Base-by-base conservation (phyloP, 1,140 invertebrate species). In the Amphibalanus amphitrite region DNA sequence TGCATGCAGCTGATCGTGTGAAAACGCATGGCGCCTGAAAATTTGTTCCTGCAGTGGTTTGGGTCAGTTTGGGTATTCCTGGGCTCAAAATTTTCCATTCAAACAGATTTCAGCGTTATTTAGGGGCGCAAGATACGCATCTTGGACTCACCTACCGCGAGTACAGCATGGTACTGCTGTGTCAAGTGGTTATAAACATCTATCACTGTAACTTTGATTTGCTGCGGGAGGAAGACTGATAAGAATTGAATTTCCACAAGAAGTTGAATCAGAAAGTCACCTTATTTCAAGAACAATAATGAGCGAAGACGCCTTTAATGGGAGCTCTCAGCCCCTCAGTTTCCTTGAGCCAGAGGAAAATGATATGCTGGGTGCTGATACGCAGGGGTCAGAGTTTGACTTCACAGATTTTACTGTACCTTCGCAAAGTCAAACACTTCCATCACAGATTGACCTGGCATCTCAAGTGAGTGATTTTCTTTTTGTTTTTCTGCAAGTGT, bases 341-440 rank as follows among this genome's bases (percentile, higher is more conserved):
- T 97, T 97, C 83, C 84, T 96, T 77, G 93, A 97, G 79, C 92
- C 92, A 29, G 94, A 97, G 82, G 93, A 95, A 79, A 76, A 77
- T 28, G 93, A 95, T 82, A 85, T 95, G 76, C 88, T 97, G 72
- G 83, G 83, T 64, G 93, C 91, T 73, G 91, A 97, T 80, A 97
- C 95, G 65, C 95, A 97, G 81, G 93, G 92, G 70, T 92, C 92
- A 28, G 92, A 96, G 78, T 97, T 93, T 79, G 93, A 96, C 80
- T 97, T 95, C 79, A 93, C 90, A 29, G 94, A 97, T 82, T 96
- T 96, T 78, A 95, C 93, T 13, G 76, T 84, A 38, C 82, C 82
- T 59, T 82, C 82, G 25, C 83, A 84, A 76, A 83, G 81, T 17
- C 79, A 80, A 73, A 76, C 76, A n/a, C 29, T 47, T 68, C 38